Base-by-base conservation (phyloP, 2,797 vertebrate genomes). In the Gymnothorax javanicus region DNA sequence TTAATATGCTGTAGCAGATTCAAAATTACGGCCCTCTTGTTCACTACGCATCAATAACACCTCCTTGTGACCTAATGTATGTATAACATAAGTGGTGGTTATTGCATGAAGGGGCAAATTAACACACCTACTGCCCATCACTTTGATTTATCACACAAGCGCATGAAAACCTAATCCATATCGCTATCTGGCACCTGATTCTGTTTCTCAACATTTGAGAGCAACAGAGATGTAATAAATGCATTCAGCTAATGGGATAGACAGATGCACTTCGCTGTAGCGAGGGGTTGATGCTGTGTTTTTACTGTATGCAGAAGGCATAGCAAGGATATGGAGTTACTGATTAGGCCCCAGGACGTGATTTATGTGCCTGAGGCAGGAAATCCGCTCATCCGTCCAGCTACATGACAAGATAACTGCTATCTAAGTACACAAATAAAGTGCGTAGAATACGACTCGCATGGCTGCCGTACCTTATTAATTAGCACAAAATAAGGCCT, bases 41-140 rank as follows among this genome's bases (percentile, higher is more conserved):
- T 92, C 91, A 89, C 84, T 82, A 77, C 90, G 87, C 88, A 87
- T 91, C 88, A 90, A 73, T 86, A 87, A 79, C 79, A 88, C 85
- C 87, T 90, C 85, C 88, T 81, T 85, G 87, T 86, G 89, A 88
- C 87, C 86, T 87, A 86, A 89, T 88, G 91, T 90, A 88, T 90
- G 52, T 20, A 0, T n/a, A n/a, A 50, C 12, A 4, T 13, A 23
- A 6, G 52, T 52, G 82, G 69, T 67, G 82, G 69, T 9, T 4
- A 43, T 13, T 52, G 73, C 7, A 15, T 50, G 73, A 6, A 43
- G 73, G 23, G 69, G 82, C 60, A 7, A 3, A 20, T 20, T 82
- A 59, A 62, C 57, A 79, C 79, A 82, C 85, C 83, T 50, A 73
- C 60, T 79, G 25, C 57, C 86, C 2, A 43, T 57, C 43, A 82